Conservation (phyloP, 2,113 vertebrate genomes). For the Rhea pennata region DNA sequence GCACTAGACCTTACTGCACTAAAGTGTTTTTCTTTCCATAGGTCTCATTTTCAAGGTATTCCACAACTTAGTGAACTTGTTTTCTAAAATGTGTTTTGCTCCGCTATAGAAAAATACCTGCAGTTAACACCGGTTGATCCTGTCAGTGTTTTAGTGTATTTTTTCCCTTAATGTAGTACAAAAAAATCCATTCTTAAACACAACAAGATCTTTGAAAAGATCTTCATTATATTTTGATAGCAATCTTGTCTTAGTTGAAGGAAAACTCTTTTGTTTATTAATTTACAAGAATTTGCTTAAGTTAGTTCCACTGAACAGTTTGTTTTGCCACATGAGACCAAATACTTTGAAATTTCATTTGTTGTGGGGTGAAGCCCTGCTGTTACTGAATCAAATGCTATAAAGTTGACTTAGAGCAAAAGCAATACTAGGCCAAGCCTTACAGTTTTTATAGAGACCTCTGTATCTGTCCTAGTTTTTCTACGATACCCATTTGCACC, state of each 20-base stretch:
- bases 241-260: not conserved
- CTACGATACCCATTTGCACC: not conserved
- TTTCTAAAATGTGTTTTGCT: not conserved
- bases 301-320: constrained; percentile 38
- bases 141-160: not conserved
- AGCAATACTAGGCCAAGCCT: not conserved
- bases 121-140: not conserved
- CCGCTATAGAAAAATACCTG: not conserved
- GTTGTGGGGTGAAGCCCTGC: not conserved
- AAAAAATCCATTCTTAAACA: not conserved
- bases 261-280: constrained; percentile 32
- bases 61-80: not conserved
- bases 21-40: not conserved
- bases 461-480: not conserved
- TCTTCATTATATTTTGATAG: constrained; percentile 7
- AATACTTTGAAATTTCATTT: constrained; percentile 50
- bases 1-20: not conserved
- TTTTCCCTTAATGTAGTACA: not conserved
- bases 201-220: constrained; percentile 6
- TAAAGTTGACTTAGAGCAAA: not conserved
- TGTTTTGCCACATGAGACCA: constrained; percentile 6
- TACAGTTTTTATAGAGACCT: not conserved
- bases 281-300: constrained; percentile 39
- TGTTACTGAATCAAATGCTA: not conserved
- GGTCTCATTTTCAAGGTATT: not conserved